These are phyloP conservation scores for Chironomus tentans DNA, from an alignment of 2,888 invertebrate genomes.

Conservation along the genomic window DNA sequence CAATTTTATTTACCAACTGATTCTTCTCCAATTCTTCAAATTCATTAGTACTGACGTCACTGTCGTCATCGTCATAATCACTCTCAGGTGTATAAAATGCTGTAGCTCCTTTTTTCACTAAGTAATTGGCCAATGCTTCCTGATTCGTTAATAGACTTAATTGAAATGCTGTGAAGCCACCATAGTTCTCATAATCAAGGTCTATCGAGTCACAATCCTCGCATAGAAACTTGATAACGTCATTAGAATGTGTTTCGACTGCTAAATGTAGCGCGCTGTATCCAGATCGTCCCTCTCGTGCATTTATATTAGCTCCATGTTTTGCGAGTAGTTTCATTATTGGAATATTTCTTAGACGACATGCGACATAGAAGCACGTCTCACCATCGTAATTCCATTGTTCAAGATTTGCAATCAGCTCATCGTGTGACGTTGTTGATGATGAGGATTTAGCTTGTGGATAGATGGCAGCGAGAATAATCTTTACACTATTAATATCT, in stretches of 20 bases:
- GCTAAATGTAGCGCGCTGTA: slow-evolving; percentile 1
- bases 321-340: slow-evolving; percentile 8
- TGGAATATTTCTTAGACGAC: not conserved
- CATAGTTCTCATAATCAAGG: slow-evolving; percentile 16
- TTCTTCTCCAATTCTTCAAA: slow-evolving; percentile 3
- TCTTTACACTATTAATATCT: not conserved
- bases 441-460: not conserved
- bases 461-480: not conserved
- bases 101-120: slow-evolving; percentile 5
- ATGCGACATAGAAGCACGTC: slow-evolving; percentile 10
- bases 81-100: not conserved
- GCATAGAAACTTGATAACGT: slow-evolving; percentile 13
- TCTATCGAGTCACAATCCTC: slow-evolving; percentile 3
- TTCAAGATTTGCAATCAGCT: slow-evolving; percentile 1
- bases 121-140: not conserved
- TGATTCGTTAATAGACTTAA: not conserved
- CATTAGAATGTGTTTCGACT: not conserved
- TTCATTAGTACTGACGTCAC: not conserved
- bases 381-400: slow-evolving; percentile 25
- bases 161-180: slow-evolving; percentile 22
- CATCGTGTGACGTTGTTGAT: not conserved
- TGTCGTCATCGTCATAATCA: slow-evolving; percentile 3
- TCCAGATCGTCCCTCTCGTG: slow-evolving; percentile 16
- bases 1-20: slow-evolving; percentile 20
- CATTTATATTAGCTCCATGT: slow-evolving; percentile 18